Evolutionary conservation across 2,888 invertebrate species (phyloP), one percentile per base, ranked within the genome.

Genomic region (Ornithoptera alexandrae): DNA sequence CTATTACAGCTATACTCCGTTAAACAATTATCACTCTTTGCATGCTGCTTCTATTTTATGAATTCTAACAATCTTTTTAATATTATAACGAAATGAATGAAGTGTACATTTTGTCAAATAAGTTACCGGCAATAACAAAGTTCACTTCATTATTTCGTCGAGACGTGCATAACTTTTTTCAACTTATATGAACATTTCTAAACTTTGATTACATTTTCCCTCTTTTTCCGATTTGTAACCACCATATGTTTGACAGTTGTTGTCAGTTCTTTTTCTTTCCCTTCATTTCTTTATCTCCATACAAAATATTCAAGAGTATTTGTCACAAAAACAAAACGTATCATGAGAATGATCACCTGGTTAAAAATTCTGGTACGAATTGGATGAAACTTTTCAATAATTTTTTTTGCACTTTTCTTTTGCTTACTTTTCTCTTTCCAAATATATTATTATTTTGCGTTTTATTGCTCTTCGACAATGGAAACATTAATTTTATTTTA

Each of bases 21-120:
- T 79, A 84, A 83, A 83, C 87, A 84, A 86, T 79, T 84, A 84
- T 86, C 81, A 90, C 86, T 86, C 90, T 90, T 80, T 88, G 92
- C 92, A 92, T 92, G 92, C 82, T 77, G 92, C 92, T 92, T 92
- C 86, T 87, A 84, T 86, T 85, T 85, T 86, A 85, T 86, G 86
- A 81, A 58, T 12, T 58, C 57, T 22, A 58, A 58, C 7, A 80
- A 57, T 83, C 83, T 86, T 81, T 85, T 81, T 86, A 80, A 79
- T 74, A 76, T 76, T 78, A 77, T 78, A 74, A 75, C 77, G 80
- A 85, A 88, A 82, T 79, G 82, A 74, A 80, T 87, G 82, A 82
- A 83, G 70, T 74, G 72, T 70, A 62, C 72, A 64, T 73, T 58
- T 72, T 57, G 69, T 58, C 62, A 18, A n/a, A 56, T 36, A 61